Conservation (phyloP, 2,888 invertebrate genomes). For the Miltochrista miniata region DNA sequence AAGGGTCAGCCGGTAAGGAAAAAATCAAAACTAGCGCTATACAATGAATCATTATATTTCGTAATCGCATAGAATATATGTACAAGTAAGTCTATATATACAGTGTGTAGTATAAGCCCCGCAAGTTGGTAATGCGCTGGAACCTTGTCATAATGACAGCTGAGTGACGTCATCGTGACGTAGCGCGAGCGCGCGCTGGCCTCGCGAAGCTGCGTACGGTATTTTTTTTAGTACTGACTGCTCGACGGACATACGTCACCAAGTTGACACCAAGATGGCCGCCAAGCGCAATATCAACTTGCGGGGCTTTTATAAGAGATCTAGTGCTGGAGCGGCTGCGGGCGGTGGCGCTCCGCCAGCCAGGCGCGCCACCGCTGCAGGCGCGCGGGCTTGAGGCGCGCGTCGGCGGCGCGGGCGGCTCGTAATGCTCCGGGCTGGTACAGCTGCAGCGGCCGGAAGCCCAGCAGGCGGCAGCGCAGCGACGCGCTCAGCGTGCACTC, state of each 20-base stretch:
- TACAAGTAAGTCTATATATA: slow-evolving; percentile 6
- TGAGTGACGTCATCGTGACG: no score
- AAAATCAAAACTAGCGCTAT: no score
- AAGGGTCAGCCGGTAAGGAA: not conserved
- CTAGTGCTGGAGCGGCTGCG: not conserved
- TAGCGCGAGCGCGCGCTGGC: no score
- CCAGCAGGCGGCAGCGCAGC: slow-evolving; percentile 49
- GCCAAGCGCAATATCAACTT: no score
- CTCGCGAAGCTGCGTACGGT: no score
- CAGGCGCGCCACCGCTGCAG: slow-evolving; percentile 27
- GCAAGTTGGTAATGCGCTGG: no score
- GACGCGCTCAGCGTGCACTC: slow-evolving; percentile 47
- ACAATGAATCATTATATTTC: no score
- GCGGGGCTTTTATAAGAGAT: no score
- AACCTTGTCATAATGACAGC: no score
- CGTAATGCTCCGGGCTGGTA: slow-evolving; percentile 63
- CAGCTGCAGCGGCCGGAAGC: slow-evolving; percentile 62
- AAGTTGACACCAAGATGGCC: no score
- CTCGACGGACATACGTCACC: no score
- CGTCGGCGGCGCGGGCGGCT: not conserved
- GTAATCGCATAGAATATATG: slow-evolving; percentile 2
- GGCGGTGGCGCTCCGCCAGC: not conserved
- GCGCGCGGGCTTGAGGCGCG: slow-evolving; percentile 16
- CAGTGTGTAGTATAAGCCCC: not conserved
- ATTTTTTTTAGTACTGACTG: no score